phyloP scores from a whole-genome alignment of 2,113 vertebrate genomes.

The Osmerus eperlanus region DNA sequence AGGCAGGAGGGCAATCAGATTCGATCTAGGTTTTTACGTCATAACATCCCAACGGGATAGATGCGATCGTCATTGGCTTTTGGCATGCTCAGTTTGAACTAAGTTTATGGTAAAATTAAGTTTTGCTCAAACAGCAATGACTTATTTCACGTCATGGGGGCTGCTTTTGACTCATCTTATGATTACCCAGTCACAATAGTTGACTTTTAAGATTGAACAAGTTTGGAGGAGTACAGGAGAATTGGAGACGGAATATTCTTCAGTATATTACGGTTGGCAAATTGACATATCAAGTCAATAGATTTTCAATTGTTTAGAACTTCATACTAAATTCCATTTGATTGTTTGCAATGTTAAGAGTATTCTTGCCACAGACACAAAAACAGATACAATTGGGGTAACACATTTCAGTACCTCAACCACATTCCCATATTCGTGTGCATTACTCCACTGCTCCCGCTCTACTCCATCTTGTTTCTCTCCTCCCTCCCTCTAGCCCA shows the following conservation, averaged over 20 bases:
- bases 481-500: background rate
- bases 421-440: background rate
- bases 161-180: constrained; percentile 55
- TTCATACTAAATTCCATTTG: too few species aligned
- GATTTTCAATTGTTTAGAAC: background rate
- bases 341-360: too few species aligned
- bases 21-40: constrained; percentile 80
- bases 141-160: constrained; percentile 33
- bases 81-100: constrained; percentile 40
- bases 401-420: background rate
- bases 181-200: constrained; percentile 6
- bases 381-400: too few species aligned
- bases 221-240: background rate
- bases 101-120: constrained; percentile 41
- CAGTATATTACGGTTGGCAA: too few species aligned
- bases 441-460: background rate
- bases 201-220: background rate
- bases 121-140: constrained; percentile 33
- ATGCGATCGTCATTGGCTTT: constrained; percentile 73
- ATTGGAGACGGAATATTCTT: background rate
- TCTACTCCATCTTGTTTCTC: background rate
- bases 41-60: constrained; percentile 74
- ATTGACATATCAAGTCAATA: background rate
- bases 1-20: constrained; percentile 72
- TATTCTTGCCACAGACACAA: too few species aligned